A percentile compares a stretch with the other conserved stretches of the same genome.
phyloP scores from a whole-genome alignment of 2,888 invertebrate species.

The Glomeris marginata region DNA sequence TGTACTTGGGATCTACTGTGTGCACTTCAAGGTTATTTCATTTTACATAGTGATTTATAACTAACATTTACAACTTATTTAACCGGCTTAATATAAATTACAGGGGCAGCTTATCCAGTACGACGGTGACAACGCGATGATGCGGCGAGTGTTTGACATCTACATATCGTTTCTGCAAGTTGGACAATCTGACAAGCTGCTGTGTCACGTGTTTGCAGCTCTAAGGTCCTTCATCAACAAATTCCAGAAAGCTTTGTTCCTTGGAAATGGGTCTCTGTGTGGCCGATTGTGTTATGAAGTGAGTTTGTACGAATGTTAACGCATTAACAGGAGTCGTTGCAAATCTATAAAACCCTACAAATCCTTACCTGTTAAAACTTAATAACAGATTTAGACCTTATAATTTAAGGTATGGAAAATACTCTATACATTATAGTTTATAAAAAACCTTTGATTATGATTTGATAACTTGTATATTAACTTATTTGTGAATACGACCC shows the following conservation, averaged over 20 bases:
- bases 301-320: not conserved
- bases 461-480: no score
- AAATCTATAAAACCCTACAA: no score
- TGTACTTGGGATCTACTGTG: slow-evolving; percentile 67
- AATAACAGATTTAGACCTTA: no score
- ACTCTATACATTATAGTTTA: no score
- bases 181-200: slow-evolving; percentile 77
- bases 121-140: slow-evolving; percentile 55
- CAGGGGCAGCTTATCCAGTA: slow-evolving; percentile 36
- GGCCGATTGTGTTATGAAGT: slow-evolving; percentile 65
- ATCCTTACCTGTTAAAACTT: no score
- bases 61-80: no score
- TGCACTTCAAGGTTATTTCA: slow-evolving; percentile 45
- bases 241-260: slow-evolving; percentile 65
- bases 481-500: no score
- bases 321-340: not conserved
- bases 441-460: no score
- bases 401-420: no score
- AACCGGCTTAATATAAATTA: no score
- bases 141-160: slow-evolving; percentile 67
- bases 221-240: slow-evolving; percentile 82
- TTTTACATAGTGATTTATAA: slow-evolving; percentile 7
- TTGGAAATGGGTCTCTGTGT: slow-evolving; percentile 63
- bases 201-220: slow-evolving; percentile 82
- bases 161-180: slow-evolving; percentile 73